Base-by-base conservation (phyloP, 2,797 vertebrate genomes). In the Anguilla obscura region DNA sequence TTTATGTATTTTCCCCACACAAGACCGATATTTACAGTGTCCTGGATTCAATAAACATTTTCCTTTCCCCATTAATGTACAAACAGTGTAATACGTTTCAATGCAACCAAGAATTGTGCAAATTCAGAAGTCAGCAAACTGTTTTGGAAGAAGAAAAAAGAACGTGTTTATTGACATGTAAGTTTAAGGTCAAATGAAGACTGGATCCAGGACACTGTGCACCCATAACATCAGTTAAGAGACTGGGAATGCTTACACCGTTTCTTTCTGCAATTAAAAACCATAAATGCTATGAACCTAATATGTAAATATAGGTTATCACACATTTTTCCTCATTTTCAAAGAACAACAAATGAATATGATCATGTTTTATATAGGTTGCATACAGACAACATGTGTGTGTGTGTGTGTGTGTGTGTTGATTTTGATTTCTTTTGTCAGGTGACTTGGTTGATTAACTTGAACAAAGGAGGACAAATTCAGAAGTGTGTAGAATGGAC, bases 21-120 rank as follows among this genome's bases (percentile, higher is more conserved):
- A 86, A 76, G 74, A 82, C 87, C 58, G 74, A 82, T 84, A 79
- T 80, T 30, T 27, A 60, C 74, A 45, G 74, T 50, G 86, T 76
- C 27, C 69, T 85, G 52, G 48, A 27, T 52, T 69, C 40, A 63
- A 85, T 66, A 30, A 80, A 76, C 27, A 21, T 66, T n/a, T 45
- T 60, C 85, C 83, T 30, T 54, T 83, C 12, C 18, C 12, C 14
- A 5, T 52, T 54, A 58, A 80, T 79, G 56, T 79, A 30, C 52
- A 80, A 50, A 83, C 52, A 82, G 74, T 80, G 56, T 9, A 83
- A 52, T 14, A 63, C 54, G 24, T 52, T 79, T 24, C 86, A 14
- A 2, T 54, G 71, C 86, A 87, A 45, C 60, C 54, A 58, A 58
- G 36, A 58, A 16, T 58, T 58, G 54, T 21, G 58, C 58, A 63